Evolutionary conservation across 2,888 invertebrate species (phyloP).

Genomic region (Pelosia muscerda): DNA sequence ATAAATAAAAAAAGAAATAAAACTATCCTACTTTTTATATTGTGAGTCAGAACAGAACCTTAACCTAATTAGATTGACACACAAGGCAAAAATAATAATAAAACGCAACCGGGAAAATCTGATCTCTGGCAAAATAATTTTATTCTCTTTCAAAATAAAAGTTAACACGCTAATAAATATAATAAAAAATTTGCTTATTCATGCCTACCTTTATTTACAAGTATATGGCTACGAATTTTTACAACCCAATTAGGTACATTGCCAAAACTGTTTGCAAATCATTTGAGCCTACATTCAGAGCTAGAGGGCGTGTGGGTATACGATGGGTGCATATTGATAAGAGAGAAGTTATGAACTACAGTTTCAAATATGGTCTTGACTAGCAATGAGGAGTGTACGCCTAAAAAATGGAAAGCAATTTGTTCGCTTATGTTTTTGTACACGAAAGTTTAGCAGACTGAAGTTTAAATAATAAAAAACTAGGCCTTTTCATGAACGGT

Average conservation of each 20-base stretch:
- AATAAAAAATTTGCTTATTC: constrained; percentile 28
- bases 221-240: constrained; percentile 29
- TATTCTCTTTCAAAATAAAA: constrained; percentile 26
- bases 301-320: background rate
- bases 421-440: background rate
- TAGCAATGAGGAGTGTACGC: background rate
- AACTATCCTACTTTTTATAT: background rate
- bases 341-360: constrained; percentile 23
- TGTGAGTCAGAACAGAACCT: background rate
- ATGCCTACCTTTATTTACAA: constrained; percentile 32
- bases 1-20: no score
- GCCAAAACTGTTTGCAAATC: constrained; percentile 39
- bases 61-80: background rate
- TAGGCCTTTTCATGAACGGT: no score
- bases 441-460: background rate
- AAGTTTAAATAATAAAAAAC: background rate
- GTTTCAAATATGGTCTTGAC: constrained; percentile 21
- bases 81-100: background rate
- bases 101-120: background rate
- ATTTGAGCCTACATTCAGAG: constrained; percentile 21
- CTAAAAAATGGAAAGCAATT: background rate
- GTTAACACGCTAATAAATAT: constrained; percentile 35
- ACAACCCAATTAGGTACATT: constrained; percentile 41
- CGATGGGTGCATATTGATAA: constrained; percentile 16
- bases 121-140: background rate